Evolutionary conservation across 37 sponge, comb jelly and placozoan species (phyloP), one percentile per base, ranked within the genome.

Genomic region (Haliclona indistincta): DNA sequence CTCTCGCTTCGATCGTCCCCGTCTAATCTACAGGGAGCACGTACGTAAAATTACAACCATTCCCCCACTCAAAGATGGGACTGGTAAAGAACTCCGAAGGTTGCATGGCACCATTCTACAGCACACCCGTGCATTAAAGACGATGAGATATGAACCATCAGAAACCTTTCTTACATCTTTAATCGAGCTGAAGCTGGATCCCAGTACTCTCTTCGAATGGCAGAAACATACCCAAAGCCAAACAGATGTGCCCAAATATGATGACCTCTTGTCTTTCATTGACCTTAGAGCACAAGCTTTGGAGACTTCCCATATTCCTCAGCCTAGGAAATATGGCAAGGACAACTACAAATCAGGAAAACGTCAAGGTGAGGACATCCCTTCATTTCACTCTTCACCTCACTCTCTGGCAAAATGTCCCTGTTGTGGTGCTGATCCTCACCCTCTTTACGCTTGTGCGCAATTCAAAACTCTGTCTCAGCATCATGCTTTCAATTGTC

Each of bases 201-300:
- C 60, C 23, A 67, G n/a, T 15, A 43, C 17, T 15, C 13, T 58
- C 26, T 58, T 58, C n/a, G 60, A 58, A 26, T 58, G 60, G 60
- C 60, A 58, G n/a, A n/a, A 20, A 44, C 60, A 58, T 58, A 58
- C 26, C 25, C 60, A 58, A 20, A 25, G 26, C 6, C 28, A 11
- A 25, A 58, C 25, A 25, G 60, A 58, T 25, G 60, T 58, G 28
- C 60, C 60, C 13, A 20, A 58, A 25, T 58, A 58, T 20, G 6
- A 58, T 11, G 26, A 58, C 25, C 13, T 58, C 13, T n/a, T 58
- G 26, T 6, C 11, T 25, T 58, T 58, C n/a, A 58, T 58, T 58
- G 60, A 58, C 60, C 60, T n/a, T 58, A n/a, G 60, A n/a, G 60
- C 60, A 58, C 60, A 58, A n/a, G 60, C 60, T 26, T 58, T 26